Evolutionary conservation across 2,888 invertebrate genomes (phyloP).

Genomic region (Lutraria lutraria): DNA sequence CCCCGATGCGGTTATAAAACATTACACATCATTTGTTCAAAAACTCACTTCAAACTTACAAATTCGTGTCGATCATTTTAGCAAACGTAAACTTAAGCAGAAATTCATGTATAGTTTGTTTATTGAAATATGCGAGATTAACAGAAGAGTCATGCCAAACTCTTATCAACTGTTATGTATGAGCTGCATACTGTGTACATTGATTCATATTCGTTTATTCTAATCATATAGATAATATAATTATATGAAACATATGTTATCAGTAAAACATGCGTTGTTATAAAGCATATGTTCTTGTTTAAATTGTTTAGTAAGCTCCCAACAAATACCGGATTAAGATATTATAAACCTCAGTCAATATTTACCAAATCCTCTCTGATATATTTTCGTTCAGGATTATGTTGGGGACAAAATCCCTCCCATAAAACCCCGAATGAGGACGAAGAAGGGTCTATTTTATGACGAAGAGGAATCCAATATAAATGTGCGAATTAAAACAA

Average conservation of each 20-base stretch:
- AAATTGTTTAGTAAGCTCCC: background rate
- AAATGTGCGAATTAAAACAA: background rate
- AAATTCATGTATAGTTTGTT: too few species aligned
- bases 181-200: background rate
- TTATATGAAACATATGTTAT: conserved; percentile 15
- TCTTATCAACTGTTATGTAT: background rate
- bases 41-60: too few species aligned
- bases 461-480: background rate
- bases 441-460: background rate
- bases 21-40: too few species aligned
- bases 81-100: too few species aligned
- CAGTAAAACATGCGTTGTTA: background rate
- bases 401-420: background rate
- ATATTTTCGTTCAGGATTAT: background rate
- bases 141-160: too few species aligned
- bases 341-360: background rate
- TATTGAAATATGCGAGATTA: too few species aligned
- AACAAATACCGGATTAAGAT: background rate
- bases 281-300: background rate
- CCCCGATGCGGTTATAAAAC: too few species aligned
- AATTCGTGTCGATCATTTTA: too few species aligned
- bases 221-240: background rate
- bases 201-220: background rate
- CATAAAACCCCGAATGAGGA: background rate
- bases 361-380: background rate